Base-by-base conservation (phyloP, 2,888 invertebrate genomes). In the Drosophila infuscata region DNA sequence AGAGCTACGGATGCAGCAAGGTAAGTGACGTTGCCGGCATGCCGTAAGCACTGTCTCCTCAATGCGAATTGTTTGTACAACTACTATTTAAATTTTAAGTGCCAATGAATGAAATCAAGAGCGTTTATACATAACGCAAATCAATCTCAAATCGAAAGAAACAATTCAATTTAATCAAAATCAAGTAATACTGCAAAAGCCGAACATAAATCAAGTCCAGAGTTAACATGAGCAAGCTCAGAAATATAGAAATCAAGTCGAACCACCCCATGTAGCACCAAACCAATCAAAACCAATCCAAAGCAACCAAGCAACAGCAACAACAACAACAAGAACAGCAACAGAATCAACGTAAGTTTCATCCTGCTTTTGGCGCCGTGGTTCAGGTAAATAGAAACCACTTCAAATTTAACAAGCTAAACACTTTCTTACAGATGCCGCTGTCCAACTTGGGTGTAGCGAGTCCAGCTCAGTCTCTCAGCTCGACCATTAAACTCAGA, bases 1-100 rank as follows among this genome's bases (percentile, higher is more conserved):
- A 92, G 97, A 98, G 92, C 97, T 97, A 91, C 95, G 96, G 79
- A 95, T 97, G 94, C 97, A 98, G 93, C 97, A 98, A 95, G 98
- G 98, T 98, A 93, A 92, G 90, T 86, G 35, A 76, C 57, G 69
- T 79, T 51, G 33, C 20, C 57, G 30, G 49, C 63, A 51, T 36
- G 6, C 48, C 41, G 46, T 49, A 49, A 30, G 67, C 82, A 38
- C 46, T 63, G 69, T 59, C 62, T 68, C 62, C 66, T 72, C 57
- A 81, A 76, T 78, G 74, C 68, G 52, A 76, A 76, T 77, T 85
- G 74, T 70, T 74, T 83, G 79, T 74, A 68, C 74, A 51, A 74
- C 61, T 59, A 76, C 61, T 72, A 72, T 85, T 67, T 60, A 62
- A 88, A 88, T 70, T 88, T 59, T 70, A 88, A 81, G 76, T 81